Evolutionary conservation across 2,888 invertebrate species (phyloP).

Genomic region (Furcula furcula): DNA sequence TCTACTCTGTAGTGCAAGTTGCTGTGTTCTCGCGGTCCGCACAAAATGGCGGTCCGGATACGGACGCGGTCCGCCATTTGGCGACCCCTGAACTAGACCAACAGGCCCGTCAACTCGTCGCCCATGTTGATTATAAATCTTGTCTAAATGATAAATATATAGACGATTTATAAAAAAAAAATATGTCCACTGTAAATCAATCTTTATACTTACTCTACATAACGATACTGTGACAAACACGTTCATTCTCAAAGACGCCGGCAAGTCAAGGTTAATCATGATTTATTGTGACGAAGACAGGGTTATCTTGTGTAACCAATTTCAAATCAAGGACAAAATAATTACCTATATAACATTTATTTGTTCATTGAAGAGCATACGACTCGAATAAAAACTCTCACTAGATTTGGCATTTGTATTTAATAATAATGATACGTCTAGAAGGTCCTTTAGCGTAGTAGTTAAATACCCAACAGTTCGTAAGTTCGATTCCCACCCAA

Average conservation of each 20-base stretch:
- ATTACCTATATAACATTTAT: slow-evolving; percentile 6
- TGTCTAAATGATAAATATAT: too few species aligned
- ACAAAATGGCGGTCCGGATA: background rate
- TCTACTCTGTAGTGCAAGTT: background rate
- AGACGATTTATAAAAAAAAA: too few species aligned
- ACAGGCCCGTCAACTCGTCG: too few species aligned
- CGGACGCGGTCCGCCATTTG: background rate
- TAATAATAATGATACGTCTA: too few species aligned
- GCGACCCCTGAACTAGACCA: background rate
- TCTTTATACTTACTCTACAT: too few species aligned
- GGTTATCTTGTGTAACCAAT: slow-evolving; percentile 20
- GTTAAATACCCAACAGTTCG: too few species aligned
- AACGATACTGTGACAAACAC: slow-evolving; percentile 16
- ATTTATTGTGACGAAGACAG: slow-evolving; percentile 17
- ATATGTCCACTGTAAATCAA: too few species aligned
- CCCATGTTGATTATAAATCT: too few species aligned
- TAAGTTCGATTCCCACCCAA: too few species aligned
- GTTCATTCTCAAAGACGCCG: slow-evolving; percentile 21
- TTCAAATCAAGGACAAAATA: slow-evolving; percentile 19
- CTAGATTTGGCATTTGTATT: too few species aligned
- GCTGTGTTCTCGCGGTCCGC: background rate
- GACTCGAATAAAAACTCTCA: too few species aligned
- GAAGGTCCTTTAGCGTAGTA: too few species aligned
- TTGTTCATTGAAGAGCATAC: background rate
- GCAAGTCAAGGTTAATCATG: slow-evolving; percentile 17